Base-by-base conservation (phyloP, 1,140 invertebrate genomes). In the Tetramorium alpestre region DNA sequence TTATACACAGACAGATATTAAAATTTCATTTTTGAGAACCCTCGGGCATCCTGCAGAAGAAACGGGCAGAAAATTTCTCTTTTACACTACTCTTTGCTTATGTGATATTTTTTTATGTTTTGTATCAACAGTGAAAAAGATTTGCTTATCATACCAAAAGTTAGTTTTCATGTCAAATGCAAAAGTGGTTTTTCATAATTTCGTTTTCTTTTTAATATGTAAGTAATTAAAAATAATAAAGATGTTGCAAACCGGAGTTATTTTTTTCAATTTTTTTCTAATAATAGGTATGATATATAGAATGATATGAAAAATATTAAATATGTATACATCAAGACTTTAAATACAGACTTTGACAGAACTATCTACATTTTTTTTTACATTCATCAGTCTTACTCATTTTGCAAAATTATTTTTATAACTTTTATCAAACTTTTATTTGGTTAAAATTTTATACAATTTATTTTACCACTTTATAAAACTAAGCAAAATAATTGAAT, bases 11-110 rank as follows among this genome's bases (percentile, higher is more conserved):
- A 70, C n/a, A 28, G 41, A 73, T 75, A 75, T 84, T 84, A 84
- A 82, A 84, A 84, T 75, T 84, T n/a, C 54, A 84, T 84, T 84
- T 75, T 75, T 84, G 54, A 62, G n/a, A 49, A 75, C 41, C 54
- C 69, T 84, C 54, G 25, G 28, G 69, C 44, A 38, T 84, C 4
- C 13, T 47, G 8, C 49, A 56, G 33, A 70, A 69, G 13, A 18
- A 5, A 22, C 47, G 33, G 33, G 1, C 5, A 38, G 41, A 84
- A 60, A 75, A 82, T 75, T 84, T 49, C 18, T 73, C 18, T 84
- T 60, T 18, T 1, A 41, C 22, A 54, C 33, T 60, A 60, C n/a
- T 73, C 47, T 22, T 62, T 11, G n/a, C 28, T 10, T 38, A 70
- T 44, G 8, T 60, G 3, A 16, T 38, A 22, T 60, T 41, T 73